A percentile compares a stretch with the other conserved stretches of the same genome.
Conservation (phyloP, 2,888 invertebrate genomes). For the Platycheirus rosarum region DNA sequence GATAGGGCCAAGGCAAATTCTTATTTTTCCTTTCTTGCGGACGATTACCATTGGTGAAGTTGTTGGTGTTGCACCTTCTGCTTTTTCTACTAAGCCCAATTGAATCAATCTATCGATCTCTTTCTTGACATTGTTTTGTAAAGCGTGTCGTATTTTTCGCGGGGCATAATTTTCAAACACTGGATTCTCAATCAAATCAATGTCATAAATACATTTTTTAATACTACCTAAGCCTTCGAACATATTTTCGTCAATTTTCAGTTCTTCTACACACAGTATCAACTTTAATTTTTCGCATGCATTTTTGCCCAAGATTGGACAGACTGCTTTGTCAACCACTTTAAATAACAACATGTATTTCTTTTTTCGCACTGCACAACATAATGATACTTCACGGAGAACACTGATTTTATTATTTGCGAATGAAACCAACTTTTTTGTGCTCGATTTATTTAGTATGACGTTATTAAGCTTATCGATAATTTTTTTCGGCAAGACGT, state of each 20-base stretch:
- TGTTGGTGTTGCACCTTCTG: slow-evolving; percentile 22
- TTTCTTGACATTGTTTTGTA: slow-evolving; percentile 53
- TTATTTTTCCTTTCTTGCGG: slow-evolving; percentile 19
- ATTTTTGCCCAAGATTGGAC: slow-evolving; percentile 18
- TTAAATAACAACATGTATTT: slow-evolving; percentile 37
- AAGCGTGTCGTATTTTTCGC: slow-evolving; percentile 56
- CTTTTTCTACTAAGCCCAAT: slow-evolving; percentile 8
- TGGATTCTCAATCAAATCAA: slow-evolving; percentile 48
- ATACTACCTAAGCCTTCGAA: background rate
- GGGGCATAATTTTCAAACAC: slow-evolving; percentile 62
- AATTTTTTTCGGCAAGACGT: slow-evolving; percentile 51
- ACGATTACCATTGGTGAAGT: slow-evolving; percentile 29
- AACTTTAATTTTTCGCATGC: no score
- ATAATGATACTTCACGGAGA: slow-evolving; percentile 36
- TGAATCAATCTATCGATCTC: slow-evolving; percentile 42
- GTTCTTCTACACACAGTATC: background rate
- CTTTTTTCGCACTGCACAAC: slow-evolving; percentile 41
- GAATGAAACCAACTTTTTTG: slow-evolving; percentile 37
- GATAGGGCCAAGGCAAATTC: slow-evolving; percentile 24
- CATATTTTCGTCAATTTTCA: background rate
- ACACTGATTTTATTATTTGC: slow-evolving; percentile 53
- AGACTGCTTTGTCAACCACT: slow-evolving; percentile 47
- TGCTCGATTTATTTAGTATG: slow-evolving; percentile 5
- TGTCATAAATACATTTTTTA: slow-evolving; percentile 3
- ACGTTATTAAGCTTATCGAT: slow-evolving; percentile 36